phyloP scores from a whole-genome alignment of 2,113 vertebrate species.

The Scartelaos histophorus region DNA sequence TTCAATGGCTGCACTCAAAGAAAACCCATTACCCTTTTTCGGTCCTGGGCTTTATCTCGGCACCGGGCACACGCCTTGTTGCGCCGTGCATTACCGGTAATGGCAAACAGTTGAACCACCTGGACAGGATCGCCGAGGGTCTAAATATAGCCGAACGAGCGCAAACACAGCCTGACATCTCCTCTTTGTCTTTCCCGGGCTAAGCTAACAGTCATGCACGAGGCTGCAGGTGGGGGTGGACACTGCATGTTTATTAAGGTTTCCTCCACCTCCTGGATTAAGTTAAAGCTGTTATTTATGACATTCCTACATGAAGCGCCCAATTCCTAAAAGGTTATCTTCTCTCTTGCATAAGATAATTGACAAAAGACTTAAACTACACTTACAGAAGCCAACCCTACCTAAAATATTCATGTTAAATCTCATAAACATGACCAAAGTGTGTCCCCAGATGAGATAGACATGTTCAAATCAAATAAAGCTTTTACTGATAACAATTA shows the following conservation, averaged over 20 bases:
- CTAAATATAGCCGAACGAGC: constrained; percentile 53
- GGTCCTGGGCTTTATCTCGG: background rate
- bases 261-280: background rate
- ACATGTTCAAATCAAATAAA: no score
- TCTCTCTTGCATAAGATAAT: no score
- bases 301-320: background rate
- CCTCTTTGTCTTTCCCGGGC: constrained; percentile 36
- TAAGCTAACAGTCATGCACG: constrained; percentile 25
- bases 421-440: no score
- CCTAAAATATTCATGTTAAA: no score
- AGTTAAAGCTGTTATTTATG: constrained; percentile 11
- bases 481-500: no score
- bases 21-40: constrained; percentile 3
- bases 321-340: constrained; percentile 11
- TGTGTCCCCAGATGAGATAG: no score
- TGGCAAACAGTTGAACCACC: constrained; percentile 57
- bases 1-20: constrained; percentile 15
- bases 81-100: constrained; percentile 25
- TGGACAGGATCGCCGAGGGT: constrained; percentile 41
- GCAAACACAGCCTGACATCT: constrained; percentile 43
- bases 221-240: constrained; percentile 8
- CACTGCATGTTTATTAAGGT: constrained; percentile 3
- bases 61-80: background rate
- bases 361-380: no score
- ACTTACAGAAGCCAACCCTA: no score